Evolutionary conservation across 2,797 vertebrate species (phyloP).

Genomic region (Pelodytes ibericus): DNA sequence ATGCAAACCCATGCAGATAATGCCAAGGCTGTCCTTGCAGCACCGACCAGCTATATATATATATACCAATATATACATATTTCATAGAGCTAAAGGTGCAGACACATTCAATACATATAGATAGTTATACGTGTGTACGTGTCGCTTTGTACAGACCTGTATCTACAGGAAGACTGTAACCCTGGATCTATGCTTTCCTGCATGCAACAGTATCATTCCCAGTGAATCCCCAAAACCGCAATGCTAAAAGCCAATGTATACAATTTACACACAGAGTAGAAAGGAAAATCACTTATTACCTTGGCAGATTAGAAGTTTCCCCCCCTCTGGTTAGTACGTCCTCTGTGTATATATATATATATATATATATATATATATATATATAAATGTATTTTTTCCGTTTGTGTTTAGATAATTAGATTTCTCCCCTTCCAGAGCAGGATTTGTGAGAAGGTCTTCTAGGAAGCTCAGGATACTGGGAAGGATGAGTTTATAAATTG

Average conservation of each 20-base stretch:
- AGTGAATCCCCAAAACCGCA: not conserved
- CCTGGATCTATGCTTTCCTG: not conserved
- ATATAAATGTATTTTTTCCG: not conserved
- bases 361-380: not conserved
- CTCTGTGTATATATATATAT: not conserved
- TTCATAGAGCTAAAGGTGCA: not conserved
- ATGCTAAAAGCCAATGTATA: not conserved
- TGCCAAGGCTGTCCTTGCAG: no score
- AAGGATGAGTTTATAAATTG: conserved; percentile 31
- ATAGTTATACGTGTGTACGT: not conserved
- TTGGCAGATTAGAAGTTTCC: not conserved
- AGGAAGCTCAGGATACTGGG: conserved; percentile 7
- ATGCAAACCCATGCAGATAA: no score
- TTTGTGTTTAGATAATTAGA: not conserved
- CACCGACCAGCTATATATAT: no score
- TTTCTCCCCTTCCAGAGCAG: not conserved
- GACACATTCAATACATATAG: not conserved
- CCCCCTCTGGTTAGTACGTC: not conserved
- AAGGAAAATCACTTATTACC: conserved; percentile 10
- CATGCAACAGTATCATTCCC: not conserved
- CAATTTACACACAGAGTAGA: not conserved
- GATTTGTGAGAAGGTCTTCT: not conserved
- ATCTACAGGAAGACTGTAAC: no score
- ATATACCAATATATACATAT: not conserved
- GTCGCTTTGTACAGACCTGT: not conserved